Base-by-base conservation (phyloP, 1,140 invertebrate genomes). In the Pogonognathellus flavescens region DNA sequence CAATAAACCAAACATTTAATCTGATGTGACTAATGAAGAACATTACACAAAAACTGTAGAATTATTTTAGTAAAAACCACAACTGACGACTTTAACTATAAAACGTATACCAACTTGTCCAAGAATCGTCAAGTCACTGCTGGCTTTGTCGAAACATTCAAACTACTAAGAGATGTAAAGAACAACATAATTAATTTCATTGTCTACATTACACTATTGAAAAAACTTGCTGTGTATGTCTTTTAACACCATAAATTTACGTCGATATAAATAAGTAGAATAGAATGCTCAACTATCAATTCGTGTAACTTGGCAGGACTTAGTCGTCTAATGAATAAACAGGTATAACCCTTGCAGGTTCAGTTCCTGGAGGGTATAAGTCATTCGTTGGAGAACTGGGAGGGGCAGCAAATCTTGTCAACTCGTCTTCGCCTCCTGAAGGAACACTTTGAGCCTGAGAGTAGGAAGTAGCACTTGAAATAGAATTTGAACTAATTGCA, bases 271-370 rank as follows among this genome's bases (percentile, higher is more conserved):
- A 60, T 9, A 20, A 18, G 11, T 10, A 60, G n/a, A 20, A 14
- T 8, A 31, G 14, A 10, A 66, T 11, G 8, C 18, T 31, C 13
- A 31, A 14, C 22, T 6, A 62, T 66, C 0, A 25, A 31, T 41
- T 41, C 31, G 6, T 57, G 53, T 57, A 9, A 57, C 11, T 57
- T 57, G 53, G 53, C 11, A 57, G 11, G 53, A 13, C 53, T 52
- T 52, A 82, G 25, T 84, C 83, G 18, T 84, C 83, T 14, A 70
- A n/a, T 10, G 60, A 31, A 20, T 49, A 82, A 20, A 60, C 57
- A 52, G 84, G 84, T 14, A 85, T 85, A 25, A 85, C 84, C 55
- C 81, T 85, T 1, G 70, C 41, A 16, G 72, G 41, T 72, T 85
- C 84, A 0, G 76, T 62, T 20, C 76, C 84, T 1, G 55, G 83